Conservation (phyloP, 2,113 vertebrate genomes). For the Malurus cyaneus region DNA sequence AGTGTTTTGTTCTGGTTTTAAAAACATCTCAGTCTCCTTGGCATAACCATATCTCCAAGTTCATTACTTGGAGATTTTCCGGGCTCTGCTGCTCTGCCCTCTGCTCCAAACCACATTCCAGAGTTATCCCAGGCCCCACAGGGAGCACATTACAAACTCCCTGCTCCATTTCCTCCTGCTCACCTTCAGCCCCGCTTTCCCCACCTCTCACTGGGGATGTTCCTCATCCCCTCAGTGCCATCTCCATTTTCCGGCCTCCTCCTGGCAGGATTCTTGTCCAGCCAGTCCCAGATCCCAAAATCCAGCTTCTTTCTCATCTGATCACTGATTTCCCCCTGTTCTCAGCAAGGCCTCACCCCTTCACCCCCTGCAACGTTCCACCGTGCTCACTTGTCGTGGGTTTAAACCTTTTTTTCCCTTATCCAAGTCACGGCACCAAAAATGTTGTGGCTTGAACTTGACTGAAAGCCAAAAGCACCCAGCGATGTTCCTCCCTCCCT, state of each 20-base stretch:
- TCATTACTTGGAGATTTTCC: background rate
- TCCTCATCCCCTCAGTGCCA: background rate
- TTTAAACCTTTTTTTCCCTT: no score
- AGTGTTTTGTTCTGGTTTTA: background rate
- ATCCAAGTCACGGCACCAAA: no score
- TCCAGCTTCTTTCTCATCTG: background rate
- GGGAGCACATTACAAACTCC: background rate
- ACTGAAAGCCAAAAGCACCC: no score
- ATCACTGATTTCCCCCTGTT: background rate
- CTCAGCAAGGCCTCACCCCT: background rate
- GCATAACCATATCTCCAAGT: background rate
- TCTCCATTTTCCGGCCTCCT: background rate
- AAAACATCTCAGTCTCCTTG: background rate
- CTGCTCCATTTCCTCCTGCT: background rate
- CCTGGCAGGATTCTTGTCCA: fast-evolving
- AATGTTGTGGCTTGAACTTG: no score
- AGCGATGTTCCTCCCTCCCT: no score
- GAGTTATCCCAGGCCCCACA: background rate
- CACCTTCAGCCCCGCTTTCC: background rate
- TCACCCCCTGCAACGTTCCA: background rate
- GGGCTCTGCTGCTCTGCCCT: background rate
- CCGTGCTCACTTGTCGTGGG: background rate
- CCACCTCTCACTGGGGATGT: background rate
- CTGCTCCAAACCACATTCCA: background rate
- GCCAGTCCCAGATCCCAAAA: background rate